Evolutionary conservation across 2,888 invertebrate genomes (phyloP).

Genomic region (Cistogaster globosa): DNA sequence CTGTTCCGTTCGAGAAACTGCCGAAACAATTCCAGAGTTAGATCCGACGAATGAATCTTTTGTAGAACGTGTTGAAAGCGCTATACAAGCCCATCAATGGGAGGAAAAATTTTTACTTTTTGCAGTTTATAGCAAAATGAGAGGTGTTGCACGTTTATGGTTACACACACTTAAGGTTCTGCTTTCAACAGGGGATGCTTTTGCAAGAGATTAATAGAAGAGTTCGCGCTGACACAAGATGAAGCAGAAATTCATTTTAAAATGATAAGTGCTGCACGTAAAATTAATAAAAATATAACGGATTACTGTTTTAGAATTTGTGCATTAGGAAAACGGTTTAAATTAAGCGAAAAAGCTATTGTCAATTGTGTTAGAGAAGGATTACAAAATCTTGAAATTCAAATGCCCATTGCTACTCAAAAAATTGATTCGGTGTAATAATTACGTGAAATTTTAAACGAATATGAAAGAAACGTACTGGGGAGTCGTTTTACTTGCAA

Average conservation of each 20-base stretch:
- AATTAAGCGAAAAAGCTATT: slow-evolving; percentile 16
- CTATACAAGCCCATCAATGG: slow-evolving; percentile 2
- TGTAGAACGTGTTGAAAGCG: slow-evolving; percentile 12
- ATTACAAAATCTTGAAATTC: slow-evolving; percentile 21
- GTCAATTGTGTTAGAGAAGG: slow-evolving; percentile 5
- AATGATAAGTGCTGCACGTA: background rate
- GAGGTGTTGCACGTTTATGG: slow-evolving; percentile 14
- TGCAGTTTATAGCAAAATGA: slow-evolving; percentile 22
- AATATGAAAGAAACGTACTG: background rate
- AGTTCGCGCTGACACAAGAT: background rate
- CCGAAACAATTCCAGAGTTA: slow-evolving; percentile 7
- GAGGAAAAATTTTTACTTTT: slow-evolving; percentile 17
- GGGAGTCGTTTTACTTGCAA: background rate
- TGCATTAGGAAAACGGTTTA: slow-evolving; percentile 1
- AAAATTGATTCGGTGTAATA: background rate
- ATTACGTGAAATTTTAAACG: slow-evolving; percentile 5
- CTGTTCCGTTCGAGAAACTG: slow-evolving; percentile 10
- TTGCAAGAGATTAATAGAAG: slow-evolving; percentile 5
- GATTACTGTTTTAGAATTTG: slow-evolving; percentile 13
- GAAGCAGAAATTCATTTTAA: slow-evolving; percentile 32
- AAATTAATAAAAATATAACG: background rate
- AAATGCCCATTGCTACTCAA: background rate
- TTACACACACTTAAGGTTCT: slow-evolving; percentile 14
- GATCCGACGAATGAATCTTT: slow-evolving; percentile 12
- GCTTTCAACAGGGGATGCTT: background rate